These are phyloP conservation scores for Brachyhypopomus occidentalis DNA, from an alignment of 2,113 vertebrate genomes.

Conservation along the genomic window DNA sequence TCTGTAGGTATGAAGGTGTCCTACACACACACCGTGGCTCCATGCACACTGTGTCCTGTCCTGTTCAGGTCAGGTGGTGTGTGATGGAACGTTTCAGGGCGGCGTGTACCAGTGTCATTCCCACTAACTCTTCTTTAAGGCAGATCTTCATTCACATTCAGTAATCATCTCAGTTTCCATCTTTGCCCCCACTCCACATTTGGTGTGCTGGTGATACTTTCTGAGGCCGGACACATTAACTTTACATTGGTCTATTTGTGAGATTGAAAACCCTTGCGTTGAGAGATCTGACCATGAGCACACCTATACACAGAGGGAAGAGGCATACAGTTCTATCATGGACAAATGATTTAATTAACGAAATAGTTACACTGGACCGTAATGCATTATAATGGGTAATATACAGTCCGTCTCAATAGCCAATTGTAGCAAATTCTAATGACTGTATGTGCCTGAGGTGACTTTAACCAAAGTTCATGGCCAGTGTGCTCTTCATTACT, in stretches of 20 bases:
- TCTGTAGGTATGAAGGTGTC: slow-evolving; percentile 84
- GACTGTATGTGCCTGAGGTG: slow-evolving; percentile 8
- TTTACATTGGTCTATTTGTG: slow-evolving; percentile 63
- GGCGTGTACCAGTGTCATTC: slow-evolving; percentile 46
- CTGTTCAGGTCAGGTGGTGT: neutral
- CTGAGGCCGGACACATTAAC: slow-evolving; percentile 59
- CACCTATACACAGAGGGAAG: slow-evolving; percentile 64
- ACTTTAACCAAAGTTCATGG: neutral
- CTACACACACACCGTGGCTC: slow-evolving; percentile 6
- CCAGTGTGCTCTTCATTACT: neutral
- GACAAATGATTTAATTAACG: slow-evolving; percentile 66
- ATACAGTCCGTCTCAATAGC: slow-evolving; percentile 20
- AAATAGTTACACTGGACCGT: slow-evolving; percentile 59
- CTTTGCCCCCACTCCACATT: slow-evolving; percentile 70
- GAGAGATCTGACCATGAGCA: slow-evolving; percentile 61
- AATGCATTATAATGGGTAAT: slow-evolving; percentile 62
- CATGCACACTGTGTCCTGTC: neutral
- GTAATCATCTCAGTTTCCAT: slow-evolving; percentile 66
- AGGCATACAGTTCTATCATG: slow-evolving; percentile 63
- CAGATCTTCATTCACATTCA: slow-evolving; percentile 56
- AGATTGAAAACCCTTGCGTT: slow-evolving; percentile 60
- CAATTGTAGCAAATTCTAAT: slow-evolving; percentile 10
- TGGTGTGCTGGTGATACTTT: slow-evolving; percentile 66
- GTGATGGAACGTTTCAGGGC: neutral
- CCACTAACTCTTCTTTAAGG: slow-evolving; percentile 48